Conservation (phyloP, 2,113 vertebrate genomes). For the Myanophis thanlyinensis region DNA sequence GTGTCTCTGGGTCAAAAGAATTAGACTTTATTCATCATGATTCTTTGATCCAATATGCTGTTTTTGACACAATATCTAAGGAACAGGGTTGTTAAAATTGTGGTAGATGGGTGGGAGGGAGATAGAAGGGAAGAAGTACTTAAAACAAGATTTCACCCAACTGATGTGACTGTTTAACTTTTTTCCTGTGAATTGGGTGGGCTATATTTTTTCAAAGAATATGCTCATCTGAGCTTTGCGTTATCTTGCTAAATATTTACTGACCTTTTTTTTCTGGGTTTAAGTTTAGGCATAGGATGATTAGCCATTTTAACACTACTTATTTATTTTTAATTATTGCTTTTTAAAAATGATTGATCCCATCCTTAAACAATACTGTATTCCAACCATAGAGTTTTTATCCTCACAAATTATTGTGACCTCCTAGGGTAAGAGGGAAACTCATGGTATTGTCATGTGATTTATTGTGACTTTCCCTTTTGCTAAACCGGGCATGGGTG, state of each 20-base stretch:
- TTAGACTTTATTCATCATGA: background rate
- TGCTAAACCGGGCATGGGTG: too few relatives aligned
- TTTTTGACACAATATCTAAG: background rate
- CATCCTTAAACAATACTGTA: background rate
- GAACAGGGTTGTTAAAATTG: background rate
- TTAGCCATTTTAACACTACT: background rate
- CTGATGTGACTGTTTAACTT: background rate
- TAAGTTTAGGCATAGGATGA: background rate
- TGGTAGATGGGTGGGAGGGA: too few relatives aligned
- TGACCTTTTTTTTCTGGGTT: background rate
- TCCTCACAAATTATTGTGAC: background rate
- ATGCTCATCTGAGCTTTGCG: background rate
- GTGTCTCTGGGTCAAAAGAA: background rate
- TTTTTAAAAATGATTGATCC: background rate
- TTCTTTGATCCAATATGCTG: background rate
- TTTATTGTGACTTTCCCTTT: too few relatives aligned
- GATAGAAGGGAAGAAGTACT: background rate
- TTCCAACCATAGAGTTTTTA: background rate
- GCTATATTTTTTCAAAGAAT: background rate
- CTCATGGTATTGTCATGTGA: too few relatives aligned
- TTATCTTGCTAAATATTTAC: background rate
- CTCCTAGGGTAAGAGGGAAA: too few relatives aligned
- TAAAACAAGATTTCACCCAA: too few relatives aligned
- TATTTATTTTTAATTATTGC: background rate
- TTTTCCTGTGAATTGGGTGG: background rate